Evolutionary conservation across 92 coral and sea anemone genomes (phyloP), one percentile per base, ranked within the genome.

Genomic region (Phymanthus crucifer): DNA sequence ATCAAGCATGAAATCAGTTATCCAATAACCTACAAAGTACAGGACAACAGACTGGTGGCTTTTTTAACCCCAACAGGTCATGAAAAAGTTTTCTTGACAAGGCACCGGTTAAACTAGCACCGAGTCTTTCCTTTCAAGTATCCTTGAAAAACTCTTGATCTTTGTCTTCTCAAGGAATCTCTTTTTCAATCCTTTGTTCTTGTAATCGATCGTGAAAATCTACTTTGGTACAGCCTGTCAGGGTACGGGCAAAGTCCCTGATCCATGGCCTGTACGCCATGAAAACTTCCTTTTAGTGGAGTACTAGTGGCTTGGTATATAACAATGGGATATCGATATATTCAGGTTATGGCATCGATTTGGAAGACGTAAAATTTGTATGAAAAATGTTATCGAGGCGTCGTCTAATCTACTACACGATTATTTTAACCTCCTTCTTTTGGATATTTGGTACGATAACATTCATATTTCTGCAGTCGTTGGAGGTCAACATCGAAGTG

Each of bases 381-480:
- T 38, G 4, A 82, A 27, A n/a, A 52, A 82, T 93, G 87, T 26
- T 93, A 68, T 93, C 98, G 66, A 83, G 98, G 84, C 82, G 99
- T 27, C 91, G 91, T 17, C 70, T 88, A 11, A 75, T 95, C 17
- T 95, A 93, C 79, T 93, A 95, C 77, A 89, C 98, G 40, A 91
- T 95, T 75, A 81, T 95, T 40, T 77, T 85, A 19, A 94, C 93
- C 19, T 93, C 99, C 24, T 81, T 94, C 71, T 88, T 89, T 46
- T 95, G 99, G 99, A 83, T 95, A 32, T 88, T 93, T 80, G 97
- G 97, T 68, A 95, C 99, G 10, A 81, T 95, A 40, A 76, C 94
- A 24, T 95, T 95, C 79, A 90, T 95, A 71, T 83, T 93, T 64
- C 85, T 90, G 47, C 97, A 92, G 35, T 92, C 97, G 8, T 66